These are phyloP conservation scores for Zaprionus inermis DNA, from an alignment of 1,140 invertebrate genomes.

Conservation along the genomic window DNA sequence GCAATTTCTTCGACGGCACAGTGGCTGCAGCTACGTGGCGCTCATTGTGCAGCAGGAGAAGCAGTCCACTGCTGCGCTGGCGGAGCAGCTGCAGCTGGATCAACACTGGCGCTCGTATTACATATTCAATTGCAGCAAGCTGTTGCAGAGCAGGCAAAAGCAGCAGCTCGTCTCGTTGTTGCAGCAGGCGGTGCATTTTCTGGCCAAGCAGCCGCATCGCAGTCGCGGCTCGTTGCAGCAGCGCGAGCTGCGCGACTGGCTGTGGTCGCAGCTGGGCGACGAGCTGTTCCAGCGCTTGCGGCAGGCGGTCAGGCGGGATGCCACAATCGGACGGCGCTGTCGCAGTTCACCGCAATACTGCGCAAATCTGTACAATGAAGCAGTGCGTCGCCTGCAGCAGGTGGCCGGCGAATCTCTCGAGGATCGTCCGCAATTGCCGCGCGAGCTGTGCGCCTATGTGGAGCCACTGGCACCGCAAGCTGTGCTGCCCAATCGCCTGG, in stretches of 20 bases:
- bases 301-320: conserved; percentile 85
- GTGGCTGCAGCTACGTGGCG: conserved; percentile 37
- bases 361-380: conserved; percentile 88
- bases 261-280: conserved; percentile 64
- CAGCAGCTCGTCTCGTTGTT: conserved; percentile 46
- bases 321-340: conserved; percentile 73
- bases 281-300: conserved; percentile 88
- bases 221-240: conserved; percentile 35
- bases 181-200: conserved; percentile 48
- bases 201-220: conserved; percentile 39
- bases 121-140: conserved; percentile 16
- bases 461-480: conserved; percentile 62
- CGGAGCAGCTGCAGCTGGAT: conserved; percentile 55
- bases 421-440: conserved; percentile 85
- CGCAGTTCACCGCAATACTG: conserved; percentile 86
- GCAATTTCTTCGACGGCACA: conserved; percentile 1
- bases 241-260: conserved; percentile 43
- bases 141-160: conserved; percentile 28
- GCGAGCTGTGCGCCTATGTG: conserved; percentile 85
- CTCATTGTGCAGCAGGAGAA: conserved; percentile 41
- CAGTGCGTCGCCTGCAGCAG: conserved; percentile 86
- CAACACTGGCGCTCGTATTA: conserved; percentile 11
- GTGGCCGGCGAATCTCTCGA: conserved; percentile 86
- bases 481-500: conserved; percentile 84
- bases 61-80: not conserved